These are phyloP conservation scores for Puffinus mauretanicus DNA, from an alignment of 2,113 vertebrate genomes.

Conservation along the genomic window DNA sequence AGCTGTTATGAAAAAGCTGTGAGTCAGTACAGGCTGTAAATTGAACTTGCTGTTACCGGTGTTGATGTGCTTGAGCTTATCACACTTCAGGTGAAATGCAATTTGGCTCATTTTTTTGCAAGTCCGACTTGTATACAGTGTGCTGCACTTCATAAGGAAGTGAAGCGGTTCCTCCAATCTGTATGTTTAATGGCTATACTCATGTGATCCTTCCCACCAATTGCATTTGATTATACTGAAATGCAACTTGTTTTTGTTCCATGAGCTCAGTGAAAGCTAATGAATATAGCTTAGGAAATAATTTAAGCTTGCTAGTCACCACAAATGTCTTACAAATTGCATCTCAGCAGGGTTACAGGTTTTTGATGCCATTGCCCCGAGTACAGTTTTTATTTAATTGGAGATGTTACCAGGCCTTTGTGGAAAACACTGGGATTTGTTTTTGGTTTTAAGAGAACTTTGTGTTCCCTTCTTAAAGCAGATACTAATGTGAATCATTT, in stretches of 20 bases:
- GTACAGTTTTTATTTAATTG: not conserved
- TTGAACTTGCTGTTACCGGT: not conserved
- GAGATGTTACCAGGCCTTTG: not conserved
- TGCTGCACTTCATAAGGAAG: not conserved
- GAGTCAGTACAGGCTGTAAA: not conserved
- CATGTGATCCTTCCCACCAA: not conserved
- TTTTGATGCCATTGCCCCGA: not conserved
- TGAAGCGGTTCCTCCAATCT: not conserved
- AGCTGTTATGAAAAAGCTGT: not conserved
- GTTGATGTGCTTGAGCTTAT: not conserved
- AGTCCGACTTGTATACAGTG: not conserved
- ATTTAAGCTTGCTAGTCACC: not conserved
- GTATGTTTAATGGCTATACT: not conserved
- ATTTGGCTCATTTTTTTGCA: not conserved
- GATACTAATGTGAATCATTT: not conserved
- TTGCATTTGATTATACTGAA: not conserved
- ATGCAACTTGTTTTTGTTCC: not conserved
- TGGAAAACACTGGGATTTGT: not conserved
- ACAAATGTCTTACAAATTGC: not conserved
- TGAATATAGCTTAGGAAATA: not conserved
- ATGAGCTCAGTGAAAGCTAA: not conserved
- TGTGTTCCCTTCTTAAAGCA: not conserved
- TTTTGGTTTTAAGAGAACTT: not conserved
- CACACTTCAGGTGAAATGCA: not conserved
- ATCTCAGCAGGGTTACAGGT: not conserved